Evolutionary conservation across 2,113 vertebrate species (phyloP), one percentile per base, ranked within the genome.

Genomic region (Ictalurus punctatus): DNA sequence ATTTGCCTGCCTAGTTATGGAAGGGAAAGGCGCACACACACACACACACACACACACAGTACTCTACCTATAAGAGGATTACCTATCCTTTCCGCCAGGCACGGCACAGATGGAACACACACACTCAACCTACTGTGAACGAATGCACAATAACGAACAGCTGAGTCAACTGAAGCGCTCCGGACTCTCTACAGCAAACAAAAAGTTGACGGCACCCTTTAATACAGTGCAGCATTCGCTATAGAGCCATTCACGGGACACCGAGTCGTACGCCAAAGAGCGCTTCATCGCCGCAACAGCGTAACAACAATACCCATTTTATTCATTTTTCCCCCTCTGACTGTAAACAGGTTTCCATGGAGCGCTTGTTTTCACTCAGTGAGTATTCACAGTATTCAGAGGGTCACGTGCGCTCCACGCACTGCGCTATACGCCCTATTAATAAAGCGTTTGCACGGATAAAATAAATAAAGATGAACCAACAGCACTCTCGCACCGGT

Each of bases 11-110:
- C 23, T 37, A 79, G 83, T 16, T 17, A 59, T 56, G 86, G 25
- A 74, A 73, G 54, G 30, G 37, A 85, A 56, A 83, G 23, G 87
- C 73, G 63, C 83, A 81, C 86, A 84, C 80, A 58, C 48, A 81
- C 85, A 89, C 23, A 88, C 83, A 92, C 90, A 91, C 90, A 91
- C 78, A 91, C 91, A 91, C 89, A 91, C 78, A 91, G 34, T 34
- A 92, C 91, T 76, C 86, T 73, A 85, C 91, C 90, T 91, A 67
- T 94, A 95, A 96, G 93, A 95, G 94, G 94, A 96, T 95, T 94
- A 95, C 54, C 59, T 40, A 88, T 89, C 78, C 83, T 92, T 83
- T 87, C 92, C 89, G 91, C 93, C 91, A 93, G 90, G 92, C 91
- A 93, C 85, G 89, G 90, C 94, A 92, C 93, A 94, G 94, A 92